Evolutionary conservation across 2,888 invertebrate species (phyloP).

Genomic region (Tigriopus californicus): DNA sequence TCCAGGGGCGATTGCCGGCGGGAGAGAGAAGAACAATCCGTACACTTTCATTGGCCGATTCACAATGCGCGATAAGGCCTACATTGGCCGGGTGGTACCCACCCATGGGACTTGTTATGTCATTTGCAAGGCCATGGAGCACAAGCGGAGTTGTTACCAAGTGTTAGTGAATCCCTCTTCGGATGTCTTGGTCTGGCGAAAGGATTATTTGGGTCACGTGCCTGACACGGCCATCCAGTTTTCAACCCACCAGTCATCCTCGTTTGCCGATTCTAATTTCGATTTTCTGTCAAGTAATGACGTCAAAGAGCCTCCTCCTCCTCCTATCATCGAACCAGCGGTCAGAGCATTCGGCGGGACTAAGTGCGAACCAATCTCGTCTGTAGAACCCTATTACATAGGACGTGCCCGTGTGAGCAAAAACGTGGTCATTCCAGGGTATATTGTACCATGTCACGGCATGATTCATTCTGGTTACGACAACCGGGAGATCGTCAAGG

Average conservation of each 20-base stretch:
- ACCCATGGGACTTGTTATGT: not conserved
- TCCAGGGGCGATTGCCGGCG: not conserved
- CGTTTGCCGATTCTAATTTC: too few relatives aligned
- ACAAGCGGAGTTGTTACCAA: not conserved
- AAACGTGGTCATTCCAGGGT: not conserved
- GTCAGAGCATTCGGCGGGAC: not conserved
- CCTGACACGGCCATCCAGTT: not conserved
- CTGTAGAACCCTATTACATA: not conserved
- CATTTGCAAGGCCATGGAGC: not conserved
- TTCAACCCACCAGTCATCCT: too few relatives aligned
- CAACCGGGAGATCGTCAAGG: not conserved
- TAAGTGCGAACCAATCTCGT: not conserved
- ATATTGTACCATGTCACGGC: not conserved
- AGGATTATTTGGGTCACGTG: not conserved
- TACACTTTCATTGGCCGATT: not conserved
- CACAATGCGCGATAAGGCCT: not conserved
- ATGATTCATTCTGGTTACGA: not conserved
- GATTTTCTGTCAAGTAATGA: too few relatives aligned
- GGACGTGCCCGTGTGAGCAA: not conserved
- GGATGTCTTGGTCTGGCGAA: not conserved
- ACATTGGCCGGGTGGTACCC: not conserved
- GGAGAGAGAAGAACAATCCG: not conserved
- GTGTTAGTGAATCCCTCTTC: not conserved
- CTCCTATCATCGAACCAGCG: too few relatives aligned
- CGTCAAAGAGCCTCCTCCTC: too few relatives aligned